These are phyloP conservation scores for Amazona vittata DNA, from an alignment of 2,113 vertebrate species.

Conservation along the genomic window DNA sequence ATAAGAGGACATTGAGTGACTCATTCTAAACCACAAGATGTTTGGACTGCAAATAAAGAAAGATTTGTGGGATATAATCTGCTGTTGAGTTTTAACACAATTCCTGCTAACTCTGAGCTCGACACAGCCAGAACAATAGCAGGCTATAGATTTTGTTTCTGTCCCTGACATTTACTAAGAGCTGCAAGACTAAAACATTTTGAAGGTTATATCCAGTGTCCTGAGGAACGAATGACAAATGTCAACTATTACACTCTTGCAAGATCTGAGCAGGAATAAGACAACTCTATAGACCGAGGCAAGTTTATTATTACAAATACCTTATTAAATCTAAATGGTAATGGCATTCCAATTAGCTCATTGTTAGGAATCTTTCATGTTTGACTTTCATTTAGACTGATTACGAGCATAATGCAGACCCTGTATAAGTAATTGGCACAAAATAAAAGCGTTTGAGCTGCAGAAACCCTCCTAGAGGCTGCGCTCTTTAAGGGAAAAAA, in stretches of 20 bases:
- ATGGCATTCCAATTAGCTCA: constrained; percentile 73
- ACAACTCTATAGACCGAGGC: constrained; percentile 57
- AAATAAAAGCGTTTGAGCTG: constrained; percentile 69
- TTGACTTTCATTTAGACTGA: constrained; percentile 74
- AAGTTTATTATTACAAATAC: constrained; percentile 73
- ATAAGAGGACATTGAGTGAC: constrained; percentile 41
- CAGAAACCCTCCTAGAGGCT: constrained; percentile 70
- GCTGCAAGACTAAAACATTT: constrained; percentile 45
- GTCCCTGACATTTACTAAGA: constrained; percentile 1
- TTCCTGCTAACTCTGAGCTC: constrained; percentile 50
- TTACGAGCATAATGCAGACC: constrained; percentile 70
- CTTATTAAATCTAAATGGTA: constrained; percentile 72
- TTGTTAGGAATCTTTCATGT: constrained; percentile 74
- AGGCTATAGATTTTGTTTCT: constrained; percentile 42
- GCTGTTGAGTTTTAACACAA: constrained; percentile 41
- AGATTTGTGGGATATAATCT: constrained; percentile 45
- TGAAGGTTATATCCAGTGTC: constrained; percentile 50
- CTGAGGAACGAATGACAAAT: constrained; percentile 51
- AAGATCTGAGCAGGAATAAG: constrained; percentile 61
- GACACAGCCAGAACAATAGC: constrained; percentile 27
- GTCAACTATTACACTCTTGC: constrained; percentile 39
- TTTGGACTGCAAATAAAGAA: constrained; percentile 45
- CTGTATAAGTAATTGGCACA: constrained; percentile 72
- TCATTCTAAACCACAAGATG: constrained; percentile 29
- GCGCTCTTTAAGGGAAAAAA: constrained; percentile 21